Percentiles rank a stretch among this genome's conserved stretches.
These are phyloP conservation scores for Anastrepha obliqua DNA, from an alignment of 1,140 invertebrate species.

Conservation along the genomic window DNA sequence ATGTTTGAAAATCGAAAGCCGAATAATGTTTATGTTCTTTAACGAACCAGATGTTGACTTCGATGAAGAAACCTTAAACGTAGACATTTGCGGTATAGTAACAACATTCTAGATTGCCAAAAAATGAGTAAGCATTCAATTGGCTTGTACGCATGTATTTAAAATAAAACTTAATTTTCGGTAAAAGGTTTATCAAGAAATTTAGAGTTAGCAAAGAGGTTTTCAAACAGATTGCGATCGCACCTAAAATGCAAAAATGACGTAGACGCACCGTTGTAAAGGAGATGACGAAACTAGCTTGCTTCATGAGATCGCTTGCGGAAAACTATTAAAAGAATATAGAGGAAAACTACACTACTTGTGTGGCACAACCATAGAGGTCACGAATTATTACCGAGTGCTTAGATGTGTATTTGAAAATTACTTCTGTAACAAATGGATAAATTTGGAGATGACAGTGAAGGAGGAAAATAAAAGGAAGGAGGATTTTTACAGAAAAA, in stretches of 20 bases:
- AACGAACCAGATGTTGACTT: neutral
- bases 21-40: conserved; percentile 14
- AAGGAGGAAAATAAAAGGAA: neutral
- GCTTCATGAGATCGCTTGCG: neutral
- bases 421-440: neutral
- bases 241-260: neutral
- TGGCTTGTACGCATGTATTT: neutral
- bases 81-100: neutral
- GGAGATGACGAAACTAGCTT: conserved; percentile 3
- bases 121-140: neutral
- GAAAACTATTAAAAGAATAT: neutral
- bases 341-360: neutral
- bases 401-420: neutral
- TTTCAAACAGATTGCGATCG: neutral
- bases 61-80: neutral
- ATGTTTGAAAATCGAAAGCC: neutral
- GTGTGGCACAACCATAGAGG: neutral
- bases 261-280: neutral
- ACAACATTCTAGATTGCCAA: neutral
- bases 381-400: neutral
- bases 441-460: neutral
- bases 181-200: neutral
- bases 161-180: neutral
- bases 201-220: neutral
- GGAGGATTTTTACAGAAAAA: neutral